These are phyloP conservation scores for Dyspetes luteomarginatus DNA, from an alignment of 2,888 invertebrate species.

Conservation along the genomic window DNA sequence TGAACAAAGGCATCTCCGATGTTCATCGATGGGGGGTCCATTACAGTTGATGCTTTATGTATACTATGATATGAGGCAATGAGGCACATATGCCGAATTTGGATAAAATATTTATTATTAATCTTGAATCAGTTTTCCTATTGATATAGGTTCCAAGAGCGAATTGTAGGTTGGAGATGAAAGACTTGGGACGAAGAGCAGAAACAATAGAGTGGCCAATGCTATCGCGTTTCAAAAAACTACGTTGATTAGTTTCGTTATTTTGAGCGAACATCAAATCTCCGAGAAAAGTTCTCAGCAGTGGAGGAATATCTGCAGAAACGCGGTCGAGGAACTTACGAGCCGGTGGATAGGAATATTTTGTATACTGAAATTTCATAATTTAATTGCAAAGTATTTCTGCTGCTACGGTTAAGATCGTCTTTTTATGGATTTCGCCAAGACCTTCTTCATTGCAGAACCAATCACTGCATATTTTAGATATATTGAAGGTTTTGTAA, in stretches of 20 bases:
- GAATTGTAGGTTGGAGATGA: background rate
- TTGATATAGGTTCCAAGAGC: constrained; percentile 49
- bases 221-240: background rate
- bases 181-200: background rate
- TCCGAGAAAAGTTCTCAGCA: background rate
- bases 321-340: background rate
- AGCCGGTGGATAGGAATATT: background rate
- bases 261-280: background rate
- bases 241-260: background rate
- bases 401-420: no score
- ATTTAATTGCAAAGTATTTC: no score
- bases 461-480: no score
- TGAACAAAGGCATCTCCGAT: background rate
- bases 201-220: background rate
- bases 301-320: background rate
- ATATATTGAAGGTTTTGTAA: no score
- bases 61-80: background rate
- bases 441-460: no score
- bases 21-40: background rate
- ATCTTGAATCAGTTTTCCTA: constrained; percentile 39
- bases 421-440: no score
- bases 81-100: background rate
- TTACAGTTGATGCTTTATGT: background rate
- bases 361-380: no score
- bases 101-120: background rate